Base-by-base conservation (phyloP, 2,797 vertebrate genomes). In the Psittacula derbiana region DNA sequence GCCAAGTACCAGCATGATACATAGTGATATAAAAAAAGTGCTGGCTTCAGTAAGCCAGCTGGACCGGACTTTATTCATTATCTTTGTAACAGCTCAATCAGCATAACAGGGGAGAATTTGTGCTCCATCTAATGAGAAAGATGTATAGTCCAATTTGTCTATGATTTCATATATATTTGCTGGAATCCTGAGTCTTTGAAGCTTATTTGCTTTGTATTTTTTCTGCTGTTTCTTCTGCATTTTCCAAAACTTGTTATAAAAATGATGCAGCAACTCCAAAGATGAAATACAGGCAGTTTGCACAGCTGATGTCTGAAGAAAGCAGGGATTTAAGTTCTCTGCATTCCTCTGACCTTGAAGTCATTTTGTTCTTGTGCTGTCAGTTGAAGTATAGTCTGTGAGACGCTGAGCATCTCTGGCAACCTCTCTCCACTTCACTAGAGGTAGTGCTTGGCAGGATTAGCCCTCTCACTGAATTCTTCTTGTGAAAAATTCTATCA, bases 301-400 rank as follows among this genome's bases (percentile, higher is more conserved):
- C 12, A 31, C 33, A 64, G 55, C 66, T 30, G 8, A 16, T 5
- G 74, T 80, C 88, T 65, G 88, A 24, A 41, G 53, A 15, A 13
- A 0, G 19, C 61, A 27, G 75, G 89, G 80, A 90, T 88, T 84
- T 86, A 88, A 81, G 78, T 52, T 84, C 93, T 58, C 61, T 30
- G 86, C 81, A 6, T 89, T 71, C 40, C 89, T 27, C 69, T 93
- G 95, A 91, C 94, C 95, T 93, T 95, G 95, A 23, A 94, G 86
- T 90, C 50, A 6, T 73, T 82, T 72, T 85, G 86, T 83, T 93
- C 76, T 78, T 40, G 24, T 2, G 36, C 91, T 95, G 85, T 93
- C 91, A 86, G 70, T 53, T 46, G 90, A 43, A 88, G 86, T 84
- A 62, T 41, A 55, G 80, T 18, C 67, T 36, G 73, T 10, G 88